phyloP scores from a whole-genome alignment of 2,113 vertebrate genomes.

The Arvicanthis niloticus region DNA sequence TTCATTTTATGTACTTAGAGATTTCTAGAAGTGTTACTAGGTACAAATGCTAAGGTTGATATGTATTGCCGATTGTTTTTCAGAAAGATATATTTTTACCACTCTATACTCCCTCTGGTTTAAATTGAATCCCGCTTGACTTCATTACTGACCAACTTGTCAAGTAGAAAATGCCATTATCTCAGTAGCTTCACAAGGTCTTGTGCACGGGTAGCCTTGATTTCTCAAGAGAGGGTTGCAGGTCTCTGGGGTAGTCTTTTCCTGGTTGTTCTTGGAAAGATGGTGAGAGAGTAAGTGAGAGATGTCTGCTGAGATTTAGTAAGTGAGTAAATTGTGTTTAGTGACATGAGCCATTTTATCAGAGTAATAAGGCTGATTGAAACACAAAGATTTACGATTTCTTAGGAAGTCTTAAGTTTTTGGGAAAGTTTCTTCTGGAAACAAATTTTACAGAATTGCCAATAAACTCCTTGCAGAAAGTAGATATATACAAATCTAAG shows the following conservation, averaged over 20 bases:
- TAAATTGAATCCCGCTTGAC: neutral
- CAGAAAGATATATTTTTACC: neutral
- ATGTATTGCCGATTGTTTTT: neutral
- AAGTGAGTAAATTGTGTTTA: neutral
- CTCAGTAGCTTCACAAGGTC: constrained; percentile 37
- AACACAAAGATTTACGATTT: neutral
- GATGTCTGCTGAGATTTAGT: constrained; percentile 8
- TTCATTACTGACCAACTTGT: neutral
- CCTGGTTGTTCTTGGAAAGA: neutral
- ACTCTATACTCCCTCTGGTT: neutral
- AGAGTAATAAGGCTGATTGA: neutral
- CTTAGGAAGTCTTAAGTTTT: constrained; percentile 31
- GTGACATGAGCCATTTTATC: constrained; percentile 7
- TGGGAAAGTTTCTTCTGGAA: constrained; percentile 10
- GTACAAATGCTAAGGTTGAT: neutral
- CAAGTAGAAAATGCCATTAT: constrained; percentile 30
- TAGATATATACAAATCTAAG: neutral
- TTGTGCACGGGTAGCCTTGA: constrained; percentile 24
- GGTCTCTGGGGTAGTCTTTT: constrained; percentile 17
- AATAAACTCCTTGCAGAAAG: neutral
- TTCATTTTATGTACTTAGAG: neutral
- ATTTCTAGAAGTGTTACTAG: neutral
- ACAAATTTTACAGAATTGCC: neutral
- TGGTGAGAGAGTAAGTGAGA: constrained; percentile 29
- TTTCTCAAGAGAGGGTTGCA: constrained; percentile 28